Evolutionary conservation across 2,113 vertebrate species (phyloP), one percentile per base, ranked within the genome.

Genomic region (Micronisus gabar): DNA sequence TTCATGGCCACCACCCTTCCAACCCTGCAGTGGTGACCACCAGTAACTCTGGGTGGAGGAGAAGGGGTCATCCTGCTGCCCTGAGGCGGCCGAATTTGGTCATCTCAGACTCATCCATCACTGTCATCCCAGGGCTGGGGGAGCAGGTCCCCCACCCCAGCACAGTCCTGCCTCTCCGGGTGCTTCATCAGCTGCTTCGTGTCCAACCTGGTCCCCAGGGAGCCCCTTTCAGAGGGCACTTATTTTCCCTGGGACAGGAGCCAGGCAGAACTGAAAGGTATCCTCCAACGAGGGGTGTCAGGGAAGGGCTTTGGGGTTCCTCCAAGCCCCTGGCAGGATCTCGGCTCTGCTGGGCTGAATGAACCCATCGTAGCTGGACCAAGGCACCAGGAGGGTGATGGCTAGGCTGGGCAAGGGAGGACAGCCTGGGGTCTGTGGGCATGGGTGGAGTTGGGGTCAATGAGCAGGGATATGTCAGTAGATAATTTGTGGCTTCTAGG

Each of bases 391-490:
- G 41, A 58, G 6, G 6, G 10, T 1, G 27, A 8, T 45, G 72
- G 20, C 50, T 36, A 55, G 30, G 11, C 12, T 66, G 58, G 63
- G 34, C 0, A 1, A 63, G 18, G 67, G n/a, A 70, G 34, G 40
- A 65, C 61, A 62, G 15, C 8, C 8, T 3, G 1, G 16, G 11
- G 13, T 22, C 23, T 41, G 47, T 7, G 32, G 47, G 15, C 30
- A 11, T 6, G 55, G 52, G 26, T 11, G 45, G 41, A 18, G 12
- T 1, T 45, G 80, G 50, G 30, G 12, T n/a, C n/a, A 30, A 11
- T 0, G 2, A 68, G 36, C 36, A n/a, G 36, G 11, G 21, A 8
- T 22, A 11, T 11, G 19, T 25, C 38, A 4, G 4, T 2, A 38
- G 68, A 6, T 23, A 13, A 19, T n/a, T 55, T 65, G n/a, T 81